Base-by-base conservation (phyloP, 2,888 invertebrate species). In the Metacarcinus magister region DNA sequence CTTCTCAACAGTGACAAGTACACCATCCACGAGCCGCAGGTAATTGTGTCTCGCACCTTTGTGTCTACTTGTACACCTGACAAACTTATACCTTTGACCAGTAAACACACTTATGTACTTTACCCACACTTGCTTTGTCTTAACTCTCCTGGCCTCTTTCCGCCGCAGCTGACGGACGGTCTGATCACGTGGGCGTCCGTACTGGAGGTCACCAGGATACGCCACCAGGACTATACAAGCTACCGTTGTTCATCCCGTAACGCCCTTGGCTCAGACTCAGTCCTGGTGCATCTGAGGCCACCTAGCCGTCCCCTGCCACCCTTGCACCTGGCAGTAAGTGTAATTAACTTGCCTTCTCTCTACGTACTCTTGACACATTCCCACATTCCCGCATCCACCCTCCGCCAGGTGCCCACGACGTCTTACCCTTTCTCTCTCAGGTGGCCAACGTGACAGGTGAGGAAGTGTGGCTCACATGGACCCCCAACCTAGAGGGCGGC, bases 201-300 rank as follows among this genome's bases (percentile, higher is more conserved):
- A 7, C 98, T 99, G 46, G 98, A 98, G 94, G 98, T 99, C 95
- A 98, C 98, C 97, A 98, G 98, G 97, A 98, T 99, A 32, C 98
- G 98, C 0, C 98, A 98, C 0, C 98, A 98, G 0, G 99, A 99
- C 97, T 99, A 99, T 97, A 99, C 99, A 0, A 98, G 98, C 60
- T 99, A 99, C 97, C 98, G 98, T 97, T 99, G 99, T 46, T 46
- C 97, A 98, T 98, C 0, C 99, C 99, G 98, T 97, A 99, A 99
- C 97, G 98, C 98, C 95, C 98, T 99, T 97, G 99, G 99, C 0
- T 98, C 98, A 97, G 98, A 98, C 28, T 98, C 98, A 0, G 98
- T 98, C 94, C 98, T 98, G 23, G 98, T 99, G 23, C 98, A 98
- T 28, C 97, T 99, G 97, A 98, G 99, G 97, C 98, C 99, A 82